These are phyloP conservation scores for Caenorhabditis remanei DNA, from an alignment of 1,140 invertebrate genomes.

Conservation along the genomic window DNA sequence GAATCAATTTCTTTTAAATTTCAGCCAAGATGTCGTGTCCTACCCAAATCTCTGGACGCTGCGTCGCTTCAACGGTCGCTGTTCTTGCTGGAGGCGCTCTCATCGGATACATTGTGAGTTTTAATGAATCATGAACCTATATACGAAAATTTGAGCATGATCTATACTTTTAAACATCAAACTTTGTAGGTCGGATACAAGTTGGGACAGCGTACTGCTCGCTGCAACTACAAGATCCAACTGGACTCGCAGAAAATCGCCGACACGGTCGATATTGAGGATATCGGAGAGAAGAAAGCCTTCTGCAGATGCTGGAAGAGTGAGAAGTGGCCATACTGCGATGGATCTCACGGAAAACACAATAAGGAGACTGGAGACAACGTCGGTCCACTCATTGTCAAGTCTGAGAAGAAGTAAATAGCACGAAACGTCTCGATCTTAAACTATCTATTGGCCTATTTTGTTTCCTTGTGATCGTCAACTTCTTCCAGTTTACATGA, in stretches of 20 bases:
- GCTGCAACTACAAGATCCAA: constrained; percentile 54
- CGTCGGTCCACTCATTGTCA: constrained; percentile 68
- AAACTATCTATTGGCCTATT: not conserved
- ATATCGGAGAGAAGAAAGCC: constrained; percentile 68
- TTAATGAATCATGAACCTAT: not conserved
- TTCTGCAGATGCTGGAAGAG: constrained; percentile 71
- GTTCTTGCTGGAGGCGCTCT: constrained; percentile 63
- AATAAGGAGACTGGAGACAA: constrained; percentile 68
- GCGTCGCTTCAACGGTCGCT: constrained; percentile 59
- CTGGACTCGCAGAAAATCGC: constrained; percentile 61
- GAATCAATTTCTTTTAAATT: not conserved
- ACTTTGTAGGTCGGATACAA: constrained; percentile 58
- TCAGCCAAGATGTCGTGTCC: constrained; percentile 22
- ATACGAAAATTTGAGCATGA: too few relatives aligned
- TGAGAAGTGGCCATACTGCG: constrained; percentile 68
- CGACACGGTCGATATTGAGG: constrained; percentile 67
- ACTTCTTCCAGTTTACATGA: not conserved
- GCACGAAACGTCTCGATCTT: not conserved
- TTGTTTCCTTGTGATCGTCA: constrained; percentile 11
- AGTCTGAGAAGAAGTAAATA: constrained; percentile 44
- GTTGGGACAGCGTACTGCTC: constrained; percentile 33
- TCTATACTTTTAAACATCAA: not conserved
- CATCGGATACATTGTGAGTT: constrained; percentile 64
- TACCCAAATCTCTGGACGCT: constrained; percentile 38
- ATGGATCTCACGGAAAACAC: constrained; percentile 68